A percentile compares a stretch with the other conserved stretches of the same genome.
These are phyloP conservation scores for Chymomyza caudatula DNA, from an alignment of 2,888 invertebrate species.

Conservation along the genomic window DNA sequence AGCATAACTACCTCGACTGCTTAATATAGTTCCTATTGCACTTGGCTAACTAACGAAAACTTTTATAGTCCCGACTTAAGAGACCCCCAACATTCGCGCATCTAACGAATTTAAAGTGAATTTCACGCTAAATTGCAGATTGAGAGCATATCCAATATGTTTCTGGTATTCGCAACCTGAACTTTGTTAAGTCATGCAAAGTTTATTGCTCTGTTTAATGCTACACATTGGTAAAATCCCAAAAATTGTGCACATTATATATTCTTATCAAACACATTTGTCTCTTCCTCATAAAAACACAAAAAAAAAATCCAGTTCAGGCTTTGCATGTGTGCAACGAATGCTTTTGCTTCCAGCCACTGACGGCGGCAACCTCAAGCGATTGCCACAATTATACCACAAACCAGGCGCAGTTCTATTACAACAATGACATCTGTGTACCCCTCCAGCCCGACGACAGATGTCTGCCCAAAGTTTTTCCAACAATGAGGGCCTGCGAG, in stretches of 20 bases:
- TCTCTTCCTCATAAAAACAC: too few species aligned
- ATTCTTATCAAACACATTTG: not conserved
- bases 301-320: not conserved
- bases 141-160: not conserved
- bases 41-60: too few species aligned
- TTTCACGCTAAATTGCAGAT: too few species aligned
- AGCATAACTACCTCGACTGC: too few species aligned
- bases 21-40: too few species aligned
- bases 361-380: accelerated
- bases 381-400: constrained; percentile 17
- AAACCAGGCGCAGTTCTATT: constrained; percentile 6
- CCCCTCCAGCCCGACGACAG: constrained; percentile 9
- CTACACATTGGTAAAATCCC: constrained; percentile 1
- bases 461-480: constrained; percentile 17
- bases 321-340: constrained; percentile 15
- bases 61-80: too few species aligned
- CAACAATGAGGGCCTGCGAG: not conserved
- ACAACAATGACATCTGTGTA: constrained; percentile 11
- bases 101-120: too few species aligned
- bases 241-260: not conserved
- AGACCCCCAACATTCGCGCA: too few species aligned
- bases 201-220: not conserved
- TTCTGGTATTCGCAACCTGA: not conserved
- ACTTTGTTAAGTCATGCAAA: not conserved
- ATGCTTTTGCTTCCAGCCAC: constrained; percentile 22